Conservation (phyloP, 2,113 vertebrate genomes). For the Pelecanoides urinatrix region DNA sequence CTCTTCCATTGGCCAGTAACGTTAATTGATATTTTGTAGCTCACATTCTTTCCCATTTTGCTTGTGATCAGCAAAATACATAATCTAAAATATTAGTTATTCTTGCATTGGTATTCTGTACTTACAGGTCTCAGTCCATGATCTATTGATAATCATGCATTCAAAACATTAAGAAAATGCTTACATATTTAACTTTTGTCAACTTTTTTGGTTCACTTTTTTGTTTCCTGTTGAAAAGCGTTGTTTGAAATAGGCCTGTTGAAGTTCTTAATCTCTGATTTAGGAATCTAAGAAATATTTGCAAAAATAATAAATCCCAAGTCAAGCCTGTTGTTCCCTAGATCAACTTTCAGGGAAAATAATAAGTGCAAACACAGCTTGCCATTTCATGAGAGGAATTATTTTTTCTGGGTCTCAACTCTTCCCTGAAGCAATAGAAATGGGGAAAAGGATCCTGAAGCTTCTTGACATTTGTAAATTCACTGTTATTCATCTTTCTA, state of each 20-base stretch:
- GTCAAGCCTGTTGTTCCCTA: not conserved
- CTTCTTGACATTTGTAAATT: constrained; percentile 51
- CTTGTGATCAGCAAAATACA: not conserved
- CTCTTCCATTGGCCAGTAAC: not conserved
- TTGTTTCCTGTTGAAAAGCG: not conserved
- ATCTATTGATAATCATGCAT: not conserved
- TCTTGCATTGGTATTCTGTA: not conserved
- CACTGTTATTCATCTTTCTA: constrained; percentile 27
- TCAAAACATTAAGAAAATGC: not conserved
- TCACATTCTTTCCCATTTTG: not conserved
- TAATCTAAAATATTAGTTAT: not conserved
- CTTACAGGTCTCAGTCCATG: not conserved
- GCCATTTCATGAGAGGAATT: not conserved
- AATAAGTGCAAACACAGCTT: not conserved
- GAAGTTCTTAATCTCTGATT: not conserved
- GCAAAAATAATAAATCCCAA: not conserved
- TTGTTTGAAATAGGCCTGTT: not conserved
- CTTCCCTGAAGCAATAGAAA: constrained; percentile 42
- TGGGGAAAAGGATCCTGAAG: not conserved
- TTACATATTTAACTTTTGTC: not conserved
- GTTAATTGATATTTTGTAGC: not conserved
- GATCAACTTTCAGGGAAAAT: not conserved
- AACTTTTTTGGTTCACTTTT: not conserved
- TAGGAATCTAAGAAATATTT: not conserved
- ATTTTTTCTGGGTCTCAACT: not conserved